A percentile compares a stretch with the other conserved stretches of the same genome.
Evolutionary conservation across 2,888 invertebrate species (phyloP).

Genomic region (Tipula lateralis): DNA sequence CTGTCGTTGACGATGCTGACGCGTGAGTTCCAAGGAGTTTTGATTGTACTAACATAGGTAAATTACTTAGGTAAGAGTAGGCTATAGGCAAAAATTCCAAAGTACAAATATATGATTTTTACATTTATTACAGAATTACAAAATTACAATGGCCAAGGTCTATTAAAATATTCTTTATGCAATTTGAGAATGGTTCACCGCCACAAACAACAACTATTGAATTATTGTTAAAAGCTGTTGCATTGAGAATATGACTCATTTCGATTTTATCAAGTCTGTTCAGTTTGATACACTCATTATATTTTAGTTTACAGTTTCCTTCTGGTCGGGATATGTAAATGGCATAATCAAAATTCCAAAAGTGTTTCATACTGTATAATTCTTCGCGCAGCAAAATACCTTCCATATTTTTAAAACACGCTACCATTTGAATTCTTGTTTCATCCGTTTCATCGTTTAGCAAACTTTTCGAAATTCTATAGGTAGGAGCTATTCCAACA

Average conservation of each 20-base stretch:
- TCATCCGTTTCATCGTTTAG: conserved; percentile 63
- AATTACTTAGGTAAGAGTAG: too few species aligned
- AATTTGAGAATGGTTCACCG: not conserved
- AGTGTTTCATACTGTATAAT: conserved; percentile 55
- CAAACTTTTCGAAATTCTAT: conserved; percentile 58
- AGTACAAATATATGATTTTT: not conserved
- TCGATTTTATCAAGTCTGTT: conserved; percentile 32
- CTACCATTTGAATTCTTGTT: conserved; percentile 58
- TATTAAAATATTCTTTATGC: not conserved
- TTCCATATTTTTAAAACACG: conserved; percentile 56
- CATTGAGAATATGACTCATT: conserved; percentile 31
- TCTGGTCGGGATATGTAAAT: conserved; percentile 54
- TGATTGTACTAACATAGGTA: too few species aligned
- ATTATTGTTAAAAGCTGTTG: not conserved
- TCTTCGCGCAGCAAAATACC: conserved; percentile 60
- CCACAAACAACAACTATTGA: not conserved
- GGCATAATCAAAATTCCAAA: conserved; percentile 71
- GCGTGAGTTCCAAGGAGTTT: too few species aligned
- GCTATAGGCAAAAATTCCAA: too few species aligned
- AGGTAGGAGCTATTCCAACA: conserved; percentile 69
- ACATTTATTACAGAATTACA: not conserved
- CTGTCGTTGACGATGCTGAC: too few species aligned
- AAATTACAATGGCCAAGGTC: not conserved
- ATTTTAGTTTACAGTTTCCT: conserved; percentile 39
- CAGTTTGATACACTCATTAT: conserved; percentile 40